phyloP scores from a whole-genome alignment of 1,140 invertebrate species.

The Pseudoatta argentina region DNA sequence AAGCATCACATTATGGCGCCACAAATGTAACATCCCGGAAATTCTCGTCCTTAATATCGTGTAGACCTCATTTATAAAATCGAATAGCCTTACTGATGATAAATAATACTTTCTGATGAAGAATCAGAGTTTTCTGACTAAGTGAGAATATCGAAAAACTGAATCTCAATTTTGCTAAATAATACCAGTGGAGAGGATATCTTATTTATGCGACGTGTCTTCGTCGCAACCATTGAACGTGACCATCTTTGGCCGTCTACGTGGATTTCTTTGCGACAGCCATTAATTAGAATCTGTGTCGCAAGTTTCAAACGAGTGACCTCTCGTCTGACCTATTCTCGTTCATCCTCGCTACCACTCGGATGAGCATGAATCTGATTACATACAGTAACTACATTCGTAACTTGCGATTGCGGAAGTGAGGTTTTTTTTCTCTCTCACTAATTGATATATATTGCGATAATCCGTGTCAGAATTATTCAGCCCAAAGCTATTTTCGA shows the following conservation, averaged over 20 bases:
- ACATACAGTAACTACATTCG: not conserved
- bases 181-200: not conserved
- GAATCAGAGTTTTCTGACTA: not conserved
- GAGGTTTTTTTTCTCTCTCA: not conserved
- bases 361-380: constrained; percentile 1
- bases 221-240: constrained; percentile 20
- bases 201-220: not conserved
- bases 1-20: constrained; percentile 12
- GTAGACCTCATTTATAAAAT: not conserved
- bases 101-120: not conserved
- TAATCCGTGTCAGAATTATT: not conserved
- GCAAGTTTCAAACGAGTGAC: constrained; percentile 38
- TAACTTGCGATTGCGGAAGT: not conserved
- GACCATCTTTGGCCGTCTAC: constrained; percentile 64
- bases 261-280: constrained; percentile 49
- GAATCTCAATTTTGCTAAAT: not conserved
- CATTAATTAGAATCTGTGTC: constrained; percentile 77
- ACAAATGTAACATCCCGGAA: constrained; percentile 3
- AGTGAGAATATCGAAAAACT: not conserved
- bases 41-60: not conserved
- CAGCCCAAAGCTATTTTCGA: not conserved
- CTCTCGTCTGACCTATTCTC: not conserved
- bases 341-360: not conserved
- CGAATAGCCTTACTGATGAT: not conserved
- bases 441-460: not conserved